Conservation (phyloP, 2,113 vertebrate genomes). For the Microcebus ravelobensis region DNA sequence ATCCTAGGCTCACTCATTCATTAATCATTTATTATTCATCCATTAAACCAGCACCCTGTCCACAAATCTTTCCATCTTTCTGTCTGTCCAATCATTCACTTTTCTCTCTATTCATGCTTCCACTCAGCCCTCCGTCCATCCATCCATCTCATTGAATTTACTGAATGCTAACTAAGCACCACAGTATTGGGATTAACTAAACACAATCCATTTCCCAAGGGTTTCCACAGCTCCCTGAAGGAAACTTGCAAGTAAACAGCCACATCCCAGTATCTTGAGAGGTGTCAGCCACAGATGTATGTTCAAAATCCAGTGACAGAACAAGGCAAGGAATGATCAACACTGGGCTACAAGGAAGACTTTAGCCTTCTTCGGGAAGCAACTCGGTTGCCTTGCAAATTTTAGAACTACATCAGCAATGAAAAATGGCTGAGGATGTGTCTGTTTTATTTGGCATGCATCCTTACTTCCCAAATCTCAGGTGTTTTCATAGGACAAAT, state of each 20-base stretch:
- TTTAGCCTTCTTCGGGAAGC: not conserved
- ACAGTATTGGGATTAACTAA: not conserved
- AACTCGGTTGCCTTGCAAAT: not conserved
- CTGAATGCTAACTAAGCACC: not conserved
- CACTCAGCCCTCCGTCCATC: rapidly evolving
- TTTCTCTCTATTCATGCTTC: not conserved
- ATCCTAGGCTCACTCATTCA: not conserved
- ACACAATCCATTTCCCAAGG: not conserved
- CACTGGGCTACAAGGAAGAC: not conserved
- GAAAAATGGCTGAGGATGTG: rapidly evolving
- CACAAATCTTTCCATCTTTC: not conserved
- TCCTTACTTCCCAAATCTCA: not conserved
- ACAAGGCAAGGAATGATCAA: not conserved
- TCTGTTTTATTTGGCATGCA: too few relatives aligned
- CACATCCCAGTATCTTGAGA: not conserved
- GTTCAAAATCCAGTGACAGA: not conserved
- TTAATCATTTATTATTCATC: not conserved
- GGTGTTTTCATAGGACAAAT: not conserved
- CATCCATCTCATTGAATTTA: not conserved
- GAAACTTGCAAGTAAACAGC: not conserved
- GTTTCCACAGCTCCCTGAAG: not conserved
- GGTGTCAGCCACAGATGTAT: not conserved
- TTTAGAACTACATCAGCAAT: not conserved
- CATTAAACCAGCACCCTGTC: not conserved
- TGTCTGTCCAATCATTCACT: not conserved